A percentile compares a stretch with the other conserved stretches of the same genome.
Evolutionary conservation across 2,797 vertebrate species (phyloP).

Genomic region (Antennarius maculatus): DNA sequence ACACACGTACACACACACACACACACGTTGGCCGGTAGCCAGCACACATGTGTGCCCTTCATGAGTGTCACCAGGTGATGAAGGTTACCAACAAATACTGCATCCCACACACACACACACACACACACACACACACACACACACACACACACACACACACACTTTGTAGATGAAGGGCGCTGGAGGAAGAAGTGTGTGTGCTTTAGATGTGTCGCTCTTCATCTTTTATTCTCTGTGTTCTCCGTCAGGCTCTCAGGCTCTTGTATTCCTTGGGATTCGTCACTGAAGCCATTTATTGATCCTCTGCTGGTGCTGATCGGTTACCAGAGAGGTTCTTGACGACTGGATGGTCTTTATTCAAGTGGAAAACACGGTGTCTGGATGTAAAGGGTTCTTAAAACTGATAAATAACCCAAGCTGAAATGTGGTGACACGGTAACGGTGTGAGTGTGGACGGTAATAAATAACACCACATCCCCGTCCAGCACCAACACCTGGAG

Average conservation of each 20-base stretch:
- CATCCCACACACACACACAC: slow-evolving; percentile 24
- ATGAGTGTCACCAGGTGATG: slow-evolving; percentile 61
- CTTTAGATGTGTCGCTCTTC: slow-evolving; percentile 13
- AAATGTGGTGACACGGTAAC: no score
- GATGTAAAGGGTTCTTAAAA: no score
- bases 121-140: slow-evolving; percentile 15
- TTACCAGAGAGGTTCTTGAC: no score
- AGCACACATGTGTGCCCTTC: slow-evolving; percentile 55
- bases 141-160: slow-evolving; percentile 18
- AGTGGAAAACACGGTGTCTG: no score
- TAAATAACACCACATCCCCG: no score
- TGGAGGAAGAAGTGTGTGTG: slow-evolving; percentile 8
- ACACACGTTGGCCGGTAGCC: slow-evolving; percentile 53
- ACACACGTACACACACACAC: slow-evolving; percentile 19
- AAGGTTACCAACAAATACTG: slow-evolving; percentile 59
- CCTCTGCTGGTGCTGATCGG: no score
- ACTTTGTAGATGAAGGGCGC: slow-evolving; percentile 42
- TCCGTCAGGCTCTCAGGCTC: neutral
- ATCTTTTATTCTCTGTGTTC: slow-evolving; percentile 51
- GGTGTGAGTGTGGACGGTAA: no score
- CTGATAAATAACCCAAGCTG: no score
- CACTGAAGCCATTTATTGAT: no score
- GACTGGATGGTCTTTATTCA: no score
- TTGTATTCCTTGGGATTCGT: neutral
- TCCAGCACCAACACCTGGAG: no score